Evolutionary conservation across 2,113 vertebrate species (phyloP), one percentile per base, ranked within the genome.

Genomic region (Takifugu bimaculatus): DNA sequence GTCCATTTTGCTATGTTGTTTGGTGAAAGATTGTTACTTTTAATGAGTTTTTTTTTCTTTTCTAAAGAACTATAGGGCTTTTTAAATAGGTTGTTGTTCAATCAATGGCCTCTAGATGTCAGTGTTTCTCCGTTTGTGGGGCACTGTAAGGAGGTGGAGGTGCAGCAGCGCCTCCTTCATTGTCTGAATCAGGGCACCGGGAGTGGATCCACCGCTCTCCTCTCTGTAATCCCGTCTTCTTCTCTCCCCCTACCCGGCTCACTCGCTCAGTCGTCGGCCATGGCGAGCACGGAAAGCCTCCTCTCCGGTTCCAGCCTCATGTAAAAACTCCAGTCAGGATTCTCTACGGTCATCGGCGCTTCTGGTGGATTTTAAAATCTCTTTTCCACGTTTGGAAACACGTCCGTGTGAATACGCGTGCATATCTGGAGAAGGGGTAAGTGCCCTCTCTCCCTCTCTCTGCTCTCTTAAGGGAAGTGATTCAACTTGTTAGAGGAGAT

Each of bases 401-500:
- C 60, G 68, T 57, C 64, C 63, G 83, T 54, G 75, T 68, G 81
- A 77, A 86, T 32, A 43, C 74, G 59, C 47, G 76, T 59, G 80
- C 75, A 61, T 83, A 78, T 72, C 43, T 27, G 54, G 45, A 65
- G 67, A 80, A 76, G 54, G 28, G 82, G 86, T 85, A 80, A 87
- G 85, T 68, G 50, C 39, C 45, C 45, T 48, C 45, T 13, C 45
- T 48, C 13, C 1, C 45, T 48, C 45, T 81, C 65, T 29, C 66
- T 65, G 47, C 39, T 53, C 60, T n/a, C 62, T 71, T 43, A 11
- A 55, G 68, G 65, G 75, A 82, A 85, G 78, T 83, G 81, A 83
- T 75, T 74, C 65, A 91, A 90, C 91, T 89, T 89, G 89, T 89
- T 83, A 79, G 68, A 85, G 68, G 74, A 76, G 82, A 91, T 91